Conservation (phyloP, 2,888 invertebrate species). For the Harpalus rufipes region DNA sequence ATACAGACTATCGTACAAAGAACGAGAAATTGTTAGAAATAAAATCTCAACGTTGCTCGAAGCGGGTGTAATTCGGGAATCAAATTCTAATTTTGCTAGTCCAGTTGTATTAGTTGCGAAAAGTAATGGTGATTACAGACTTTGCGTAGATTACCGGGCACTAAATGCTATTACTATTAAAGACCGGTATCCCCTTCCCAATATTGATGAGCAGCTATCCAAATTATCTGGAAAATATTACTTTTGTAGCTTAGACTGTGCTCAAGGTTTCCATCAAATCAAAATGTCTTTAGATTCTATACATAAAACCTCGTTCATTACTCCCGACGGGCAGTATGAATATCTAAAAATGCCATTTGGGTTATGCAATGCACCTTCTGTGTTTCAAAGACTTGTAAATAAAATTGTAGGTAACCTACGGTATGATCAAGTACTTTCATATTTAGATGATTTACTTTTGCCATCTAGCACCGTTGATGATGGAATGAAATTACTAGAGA, state of each 20-base stretch:
- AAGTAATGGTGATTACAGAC: conserved; percentile 69
- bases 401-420: conserved; percentile 27
- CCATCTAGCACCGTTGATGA: conserved; percentile 10
- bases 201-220: conserved; percentile 72
- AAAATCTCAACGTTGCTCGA: background rate
- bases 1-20: too few species aligned
- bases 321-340: conserved; percentile 72
- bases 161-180: conserved; percentile 72
- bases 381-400: conserved; percentile 72
- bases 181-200: conserved; percentile 72
- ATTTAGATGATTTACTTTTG: conserved; percentile 66
- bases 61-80: conserved; percentile 69
- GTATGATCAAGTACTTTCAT: conserved; percentile 42
- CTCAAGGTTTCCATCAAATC: conserved; percentile 72
- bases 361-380: conserved; percentile 72
- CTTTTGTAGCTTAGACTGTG: conserved; percentile 72
- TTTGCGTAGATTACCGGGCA: conserved; percentile 71
- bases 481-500: background rate
- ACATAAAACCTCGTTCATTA: conserved; percentile 72
- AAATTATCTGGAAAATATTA: conserved; percentile 69
- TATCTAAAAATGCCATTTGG: conserved; percentile 73
- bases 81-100: conserved; percentile 70
- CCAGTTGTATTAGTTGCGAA: conserved; percentile 69
- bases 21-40: conserved; percentile 37
- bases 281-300: conserved; percentile 70